A percentile compares a stretch with the other conserved stretches of the same genome.
phyloP scores from a whole-genome alignment of 2,888 invertebrate genomes.

The Drosophila rubida region DNA sequence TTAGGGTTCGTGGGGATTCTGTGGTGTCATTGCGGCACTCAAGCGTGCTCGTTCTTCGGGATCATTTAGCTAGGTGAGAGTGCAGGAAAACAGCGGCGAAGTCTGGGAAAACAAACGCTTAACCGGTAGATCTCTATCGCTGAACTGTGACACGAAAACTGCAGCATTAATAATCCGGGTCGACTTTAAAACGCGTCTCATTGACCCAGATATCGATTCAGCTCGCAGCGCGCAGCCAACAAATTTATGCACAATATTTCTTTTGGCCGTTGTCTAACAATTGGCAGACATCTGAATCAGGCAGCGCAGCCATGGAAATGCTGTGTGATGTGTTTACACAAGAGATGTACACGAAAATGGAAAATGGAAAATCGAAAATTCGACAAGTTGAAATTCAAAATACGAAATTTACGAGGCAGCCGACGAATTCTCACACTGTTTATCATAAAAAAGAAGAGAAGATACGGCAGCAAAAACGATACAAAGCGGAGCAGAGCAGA shows the following conservation, averaged over 20 bases:
- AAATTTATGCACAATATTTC: conserved; percentile 49
- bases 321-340: conserved; percentile 66
- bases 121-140: conserved; percentile 12
- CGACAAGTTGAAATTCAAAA: conserved; percentile 61
- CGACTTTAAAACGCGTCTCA: conserved; percentile 9
- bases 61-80: conserved; percentile 62
- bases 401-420: conserved; percentile 64
- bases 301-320: conserved; percentile 13
- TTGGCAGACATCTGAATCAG: conserved; percentile 52
- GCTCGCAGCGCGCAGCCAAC: conserved; percentile 50
- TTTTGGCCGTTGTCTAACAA: conserved; percentile 44
- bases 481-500: no score
- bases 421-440: conserved; percentile 66
- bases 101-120: conserved; percentile 25
- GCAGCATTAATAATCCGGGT: conserved; percentile 9
- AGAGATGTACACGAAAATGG: conserved; percentile 42
- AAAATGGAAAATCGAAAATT: conserved; percentile 23
- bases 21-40: conserved; percentile 64
- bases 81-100: conserved; percentile 26
- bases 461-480: neutral
- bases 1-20: conserved; percentile 13
- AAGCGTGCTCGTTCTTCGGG: conserved; percentile 38
- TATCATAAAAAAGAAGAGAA: conserved; percentile 65
- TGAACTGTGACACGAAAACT: conserved; percentile 10
- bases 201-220: conserved; percentile 56